These are phyloP conservation scores for Neosilurus mollespiculum DNA, from an alignment of 2,797 vertebrate genomes.

Conservation along the genomic window DNA sequence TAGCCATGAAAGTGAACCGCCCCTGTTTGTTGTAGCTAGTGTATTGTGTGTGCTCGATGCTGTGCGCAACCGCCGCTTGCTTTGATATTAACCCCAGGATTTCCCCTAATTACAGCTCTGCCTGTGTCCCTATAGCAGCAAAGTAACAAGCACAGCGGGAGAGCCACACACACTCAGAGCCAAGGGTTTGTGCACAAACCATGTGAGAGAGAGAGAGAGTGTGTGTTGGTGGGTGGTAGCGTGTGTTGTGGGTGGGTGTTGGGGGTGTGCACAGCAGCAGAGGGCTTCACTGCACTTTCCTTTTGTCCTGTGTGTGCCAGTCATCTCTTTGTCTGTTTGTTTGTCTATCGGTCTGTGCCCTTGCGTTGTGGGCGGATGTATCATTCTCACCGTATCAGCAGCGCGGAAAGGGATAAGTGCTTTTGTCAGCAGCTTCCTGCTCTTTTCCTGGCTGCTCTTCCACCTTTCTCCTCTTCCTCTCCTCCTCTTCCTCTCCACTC, in stretches of 20 bases:
- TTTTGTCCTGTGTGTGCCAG: slow-evolving; percentile 40
- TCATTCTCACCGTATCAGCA: slow-evolving; percentile 31
- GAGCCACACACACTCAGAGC: slow-evolving; percentile 33
- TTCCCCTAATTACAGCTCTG: slow-evolving; percentile 55
- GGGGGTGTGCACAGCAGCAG: slow-evolving; percentile 36
- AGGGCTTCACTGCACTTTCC: slow-evolving; percentile 49
- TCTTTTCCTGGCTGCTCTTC: slow-evolving; percentile 80
- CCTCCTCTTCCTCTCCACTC: slow-evolving; percentile 50
- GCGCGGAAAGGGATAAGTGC: slow-evolving; percentile 39
- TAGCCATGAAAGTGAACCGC: neutral
- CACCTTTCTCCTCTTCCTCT: slow-evolving; percentile 46
- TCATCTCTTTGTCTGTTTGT: slow-evolving; percentile 45
- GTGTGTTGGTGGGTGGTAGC: neutral
- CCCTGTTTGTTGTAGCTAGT: neutral
- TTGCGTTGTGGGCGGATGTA: slow-evolving; percentile 38
- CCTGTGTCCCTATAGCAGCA: slow-evolving; percentile 46
- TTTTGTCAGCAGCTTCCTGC: slow-evolving; percentile 68
- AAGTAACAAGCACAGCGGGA: slow-evolving; percentile 46
- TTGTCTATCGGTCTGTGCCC: slow-evolving; percentile 38
- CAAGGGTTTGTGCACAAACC: slow-evolving; percentile 29
- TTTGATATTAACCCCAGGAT: slow-evolving; percentile 56
- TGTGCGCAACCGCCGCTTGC: slow-evolving; percentile 40
- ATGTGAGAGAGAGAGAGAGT: slow-evolving; percentile 8
- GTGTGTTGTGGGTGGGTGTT: neutral
- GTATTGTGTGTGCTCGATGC: slow-evolving; percentile 9